Conservation (phyloP, 2,888 invertebrate species). For the Pherbina coryleti region DNA sequence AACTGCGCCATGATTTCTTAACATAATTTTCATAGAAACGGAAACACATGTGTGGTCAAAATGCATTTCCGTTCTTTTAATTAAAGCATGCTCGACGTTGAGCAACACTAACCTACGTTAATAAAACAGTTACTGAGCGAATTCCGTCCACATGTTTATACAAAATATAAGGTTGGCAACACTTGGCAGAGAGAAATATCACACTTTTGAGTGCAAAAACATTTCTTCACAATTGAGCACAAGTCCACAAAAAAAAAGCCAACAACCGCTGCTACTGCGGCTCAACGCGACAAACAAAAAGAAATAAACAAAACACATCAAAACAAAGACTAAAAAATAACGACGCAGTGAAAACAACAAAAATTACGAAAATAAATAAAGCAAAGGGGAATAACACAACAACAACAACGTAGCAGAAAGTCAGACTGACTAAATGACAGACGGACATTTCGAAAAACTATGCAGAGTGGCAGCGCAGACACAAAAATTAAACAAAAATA, state of each 20-base stretch:
- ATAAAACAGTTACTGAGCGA: conserved; percentile 36
- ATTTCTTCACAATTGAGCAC: neutral
- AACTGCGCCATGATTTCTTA: neutral
- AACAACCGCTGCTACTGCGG: conserved; percentile 40
- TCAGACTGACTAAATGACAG: no score
- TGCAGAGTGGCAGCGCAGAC: conserved; percentile 11
- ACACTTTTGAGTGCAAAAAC: neutral
- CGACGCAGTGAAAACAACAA: conserved; percentile 33
- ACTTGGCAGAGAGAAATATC: neutral
- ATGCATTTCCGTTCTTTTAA: neutral
- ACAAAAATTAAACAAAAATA: conserved; percentile 35
- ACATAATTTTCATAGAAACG: neutral
- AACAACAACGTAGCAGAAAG: conserved; percentile 16
- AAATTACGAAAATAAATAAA: neutral
- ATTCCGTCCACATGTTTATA: no score
- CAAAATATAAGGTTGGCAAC: conserved; percentile 30
- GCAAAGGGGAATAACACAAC: conserved; percentile 21
- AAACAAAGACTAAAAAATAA: conserved; percentile 32
- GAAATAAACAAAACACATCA: conserved; percentile 29
- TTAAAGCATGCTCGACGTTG: neutral
- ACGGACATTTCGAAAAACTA: conserved; percentile 3
- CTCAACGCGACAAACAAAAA: conserved; percentile 23
- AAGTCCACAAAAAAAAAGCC: conserved; percentile 37
- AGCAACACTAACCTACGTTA: conserved; percentile 51
- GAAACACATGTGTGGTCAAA: conserved; percentile 19